phyloP scores from a whole-genome alignment of 1,140 invertebrate genomes.

The Belonocnema kinseyi region DNA sequence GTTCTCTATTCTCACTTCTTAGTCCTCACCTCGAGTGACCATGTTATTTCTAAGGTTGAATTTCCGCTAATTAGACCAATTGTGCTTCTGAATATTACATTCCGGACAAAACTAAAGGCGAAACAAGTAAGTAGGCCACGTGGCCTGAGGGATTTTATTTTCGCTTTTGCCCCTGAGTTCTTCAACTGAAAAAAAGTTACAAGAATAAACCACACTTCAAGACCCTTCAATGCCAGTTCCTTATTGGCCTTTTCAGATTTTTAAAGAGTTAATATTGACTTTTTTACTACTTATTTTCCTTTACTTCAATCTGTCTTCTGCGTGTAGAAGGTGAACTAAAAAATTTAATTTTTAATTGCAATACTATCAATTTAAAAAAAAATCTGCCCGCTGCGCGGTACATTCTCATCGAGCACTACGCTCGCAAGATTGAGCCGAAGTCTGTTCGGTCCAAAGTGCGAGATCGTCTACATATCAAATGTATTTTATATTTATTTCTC shows the following conservation, averaged over 20 bases:
- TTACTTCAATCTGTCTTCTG: too few relatives aligned
- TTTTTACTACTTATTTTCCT: too few relatives aligned
- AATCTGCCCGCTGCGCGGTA: too few relatives aligned
- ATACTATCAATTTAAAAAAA: too few relatives aligned
- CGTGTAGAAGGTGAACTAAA: too few relatives aligned
- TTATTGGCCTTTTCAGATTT: not conserved
- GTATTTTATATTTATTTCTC: too few relatives aligned
- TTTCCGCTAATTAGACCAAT: slow-evolving; percentile 45
- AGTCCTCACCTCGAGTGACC: slow-evolving; percentile 26
- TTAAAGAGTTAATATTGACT: too few relatives aligned
- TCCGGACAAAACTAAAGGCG: not conserved
- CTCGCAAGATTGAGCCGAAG: too few relatives aligned
- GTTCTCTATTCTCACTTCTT: slow-evolving; percentile 17
- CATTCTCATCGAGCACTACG: too few relatives aligned
- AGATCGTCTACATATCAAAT: too few relatives aligned
- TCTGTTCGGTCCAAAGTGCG: too few relatives aligned
- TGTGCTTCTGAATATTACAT: slow-evolving; percentile 43
- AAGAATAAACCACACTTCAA: not conserved
- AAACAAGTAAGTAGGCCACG: slow-evolving; percentile 5
- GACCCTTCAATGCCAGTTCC: not conserved
- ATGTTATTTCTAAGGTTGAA: slow-evolving; percentile 37
- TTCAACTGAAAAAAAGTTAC: not conserved
- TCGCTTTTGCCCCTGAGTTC: not conserved
- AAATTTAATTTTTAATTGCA: too few relatives aligned
- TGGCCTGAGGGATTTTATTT: not conserved